A percentile compares a stretch with the other conserved stretches of the same genome.
Conservation (phyloP, 2,888 invertebrate species). For the Nasonovia ribisnigri region DNA sequence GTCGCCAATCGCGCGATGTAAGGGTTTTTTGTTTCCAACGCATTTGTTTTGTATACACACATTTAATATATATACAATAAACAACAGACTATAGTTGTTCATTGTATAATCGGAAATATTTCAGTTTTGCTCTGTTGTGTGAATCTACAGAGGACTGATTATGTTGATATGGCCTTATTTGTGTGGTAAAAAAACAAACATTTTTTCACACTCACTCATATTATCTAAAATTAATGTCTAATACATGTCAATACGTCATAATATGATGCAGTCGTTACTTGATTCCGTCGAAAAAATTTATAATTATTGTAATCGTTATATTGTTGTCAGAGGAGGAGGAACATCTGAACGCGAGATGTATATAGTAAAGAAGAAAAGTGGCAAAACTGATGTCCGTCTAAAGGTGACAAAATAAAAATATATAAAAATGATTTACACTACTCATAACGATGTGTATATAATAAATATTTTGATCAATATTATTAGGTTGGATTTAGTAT, state of each 20-base stretch:
- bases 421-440: background rate
- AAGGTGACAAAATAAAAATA: background rate
- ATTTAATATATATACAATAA: background rate
- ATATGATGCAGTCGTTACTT: background rate
- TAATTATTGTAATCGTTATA: background rate
- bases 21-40: slow-evolving; percentile 35
- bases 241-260: background rate
- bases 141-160: background rate
- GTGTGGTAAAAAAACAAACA: background rate
- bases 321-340: background rate
- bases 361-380: background rate
- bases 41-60: background rate
- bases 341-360: background rate
- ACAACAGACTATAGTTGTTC: background rate
- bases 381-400: background rate
- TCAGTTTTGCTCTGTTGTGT: background rate
- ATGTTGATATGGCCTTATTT: slow-evolving; percentile 2
- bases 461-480: background rate
- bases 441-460: too few species aligned
- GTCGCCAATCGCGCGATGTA: slow-evolving; percentile 9
- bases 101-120: slow-evolving; percentile 9
- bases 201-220: background rate
- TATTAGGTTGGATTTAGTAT: background rate
- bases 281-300: background rate
- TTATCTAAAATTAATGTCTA: background rate